Evolutionary conservation across 2,797 vertebrate species (phyloP).

Genomic region (Eidolon dupreanum): DNA sequence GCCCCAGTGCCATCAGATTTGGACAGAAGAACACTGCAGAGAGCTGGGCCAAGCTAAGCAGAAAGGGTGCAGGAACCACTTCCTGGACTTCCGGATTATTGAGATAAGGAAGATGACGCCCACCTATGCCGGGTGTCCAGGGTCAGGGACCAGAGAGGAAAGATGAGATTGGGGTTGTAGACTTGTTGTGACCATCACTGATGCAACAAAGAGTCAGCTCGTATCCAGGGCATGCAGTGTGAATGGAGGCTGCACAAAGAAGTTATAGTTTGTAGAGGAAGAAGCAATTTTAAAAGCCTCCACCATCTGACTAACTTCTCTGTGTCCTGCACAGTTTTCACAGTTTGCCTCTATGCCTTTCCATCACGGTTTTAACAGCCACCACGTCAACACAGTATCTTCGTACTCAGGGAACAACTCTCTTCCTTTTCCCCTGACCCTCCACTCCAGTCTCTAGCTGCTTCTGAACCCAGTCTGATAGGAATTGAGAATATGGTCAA

Average conservation of each 20-base stretch:
- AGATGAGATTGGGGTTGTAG: no score
- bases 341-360: not conserved
- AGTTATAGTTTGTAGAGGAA: not conserved
- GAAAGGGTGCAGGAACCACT: not conserved
- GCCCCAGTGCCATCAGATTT: not conserved
- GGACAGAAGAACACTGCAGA: not conserved
- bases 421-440: not conserved
- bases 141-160: not conserved
- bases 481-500: not conserved
- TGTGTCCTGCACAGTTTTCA: not conserved
- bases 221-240: not conserved
- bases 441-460: not conserved
- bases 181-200: not conserved
- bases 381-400: not conserved
- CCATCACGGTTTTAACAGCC: not conserved
- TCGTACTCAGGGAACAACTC: not conserved
- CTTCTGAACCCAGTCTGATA: not conserved
- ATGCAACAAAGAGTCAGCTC: not conserved
- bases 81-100: not conserved
- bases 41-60: not conserved
- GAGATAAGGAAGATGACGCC: not conserved
- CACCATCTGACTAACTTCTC: not conserved
- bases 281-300: not conserved
- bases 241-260: not conserved
- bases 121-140: not conserved